Evolutionary conservation across 2,888 invertebrate species (phyloP).

Genomic region (Chalcosyrphus nemorum): DNA sequence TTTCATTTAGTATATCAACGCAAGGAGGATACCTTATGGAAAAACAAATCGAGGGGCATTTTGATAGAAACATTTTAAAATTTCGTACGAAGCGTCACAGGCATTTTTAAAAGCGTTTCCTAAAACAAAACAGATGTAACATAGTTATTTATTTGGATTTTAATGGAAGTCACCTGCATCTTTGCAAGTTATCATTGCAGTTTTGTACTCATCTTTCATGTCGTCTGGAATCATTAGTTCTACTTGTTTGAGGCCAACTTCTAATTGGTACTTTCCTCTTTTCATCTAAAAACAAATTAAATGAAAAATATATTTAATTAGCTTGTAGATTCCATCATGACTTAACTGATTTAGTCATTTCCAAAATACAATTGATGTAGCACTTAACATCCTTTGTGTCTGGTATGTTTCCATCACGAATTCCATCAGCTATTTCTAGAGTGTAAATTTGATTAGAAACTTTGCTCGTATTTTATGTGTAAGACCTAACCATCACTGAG

Average conservation of each 20-base stretch:
- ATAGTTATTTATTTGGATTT: too few relatives aligned
- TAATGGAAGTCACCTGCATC: conserved; percentile 74
- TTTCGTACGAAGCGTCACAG: conserved; percentile 77
- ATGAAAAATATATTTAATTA: background rate
- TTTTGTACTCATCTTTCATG: conserved; percentile 76
- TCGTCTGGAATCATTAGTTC: conserved; percentile 79
- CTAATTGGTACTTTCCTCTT: conserved; percentile 79
- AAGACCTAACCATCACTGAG: conserved; percentile 70
- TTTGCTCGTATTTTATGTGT: conserved; percentile 66
- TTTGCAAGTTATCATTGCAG: conserved; percentile 77
- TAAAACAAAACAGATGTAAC: too few relatives aligned
- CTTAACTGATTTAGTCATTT: conserved; percentile 83
- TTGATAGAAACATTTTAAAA: conserved; percentile 1
- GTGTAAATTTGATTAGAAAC: background rate
- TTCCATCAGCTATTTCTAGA: conserved; percentile 76
- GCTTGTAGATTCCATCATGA: background rate
- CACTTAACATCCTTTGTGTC: conserved; percentile 81
- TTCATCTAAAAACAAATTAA: conserved; percentile 76
- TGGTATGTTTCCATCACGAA: conserved; percentile 77
- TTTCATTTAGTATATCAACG: too few relatives aligned
- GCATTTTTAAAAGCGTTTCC: conserved; percentile 74
- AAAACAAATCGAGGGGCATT: conserved; percentile 7
- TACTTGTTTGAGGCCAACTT: conserved; percentile 79
- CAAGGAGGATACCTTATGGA: too few relatives aligned
- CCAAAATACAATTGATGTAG: conserved; percentile 83